phyloP scores from a whole-genome alignment of 2,113 vertebrate species.

The Sminthopsis crassicaudata region DNA sequence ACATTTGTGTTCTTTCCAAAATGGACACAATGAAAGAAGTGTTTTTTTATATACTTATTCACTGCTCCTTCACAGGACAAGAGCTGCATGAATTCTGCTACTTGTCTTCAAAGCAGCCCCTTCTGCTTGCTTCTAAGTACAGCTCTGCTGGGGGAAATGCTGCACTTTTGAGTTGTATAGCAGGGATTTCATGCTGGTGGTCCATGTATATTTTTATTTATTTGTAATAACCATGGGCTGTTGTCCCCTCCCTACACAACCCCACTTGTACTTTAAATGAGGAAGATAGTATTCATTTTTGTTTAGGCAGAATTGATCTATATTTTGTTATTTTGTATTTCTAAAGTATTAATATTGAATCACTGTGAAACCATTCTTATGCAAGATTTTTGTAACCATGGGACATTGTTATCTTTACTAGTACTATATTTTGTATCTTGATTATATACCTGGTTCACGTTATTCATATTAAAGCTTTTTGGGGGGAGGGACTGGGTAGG shows the following conservation, averaged over 20 bases:
- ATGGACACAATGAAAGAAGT: not conserved
- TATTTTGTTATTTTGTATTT: not conserved
- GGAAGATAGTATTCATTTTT: not conserved
- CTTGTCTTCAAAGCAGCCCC: not conserved
- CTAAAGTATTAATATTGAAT: not conserved
- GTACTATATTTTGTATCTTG: slow-evolving; percentile 49
- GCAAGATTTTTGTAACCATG: slow-evolving; percentile 70
- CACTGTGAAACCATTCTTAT: slow-evolving; percentile 78
- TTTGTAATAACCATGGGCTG: not conserved
- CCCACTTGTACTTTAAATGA: not conserved
- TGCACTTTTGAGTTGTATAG: not conserved
- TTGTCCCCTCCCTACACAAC: not conserved
- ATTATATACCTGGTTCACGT: slow-evolving; percentile 39
- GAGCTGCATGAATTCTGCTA: not conserved
- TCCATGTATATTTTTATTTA: not conserved
- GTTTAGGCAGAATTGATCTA: not conserved
- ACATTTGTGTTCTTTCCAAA: accelerated
- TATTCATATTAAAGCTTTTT: not conserved
- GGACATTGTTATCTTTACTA: slow-evolving; percentile 40
- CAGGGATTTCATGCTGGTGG: not conserved
- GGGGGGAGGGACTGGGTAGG: not conserved
- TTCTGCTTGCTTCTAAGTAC: not conserved
- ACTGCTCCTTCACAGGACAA: not conserved
- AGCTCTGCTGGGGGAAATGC: not conserved
- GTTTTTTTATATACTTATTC: not conserved